Percentiles rank a stretch among this genome's conserved stretches.
These are phyloP conservation scores for Porites lobata DNA, from an alignment of 92 coral and sea anemone genomes.

Conservation along the genomic window DNA sequence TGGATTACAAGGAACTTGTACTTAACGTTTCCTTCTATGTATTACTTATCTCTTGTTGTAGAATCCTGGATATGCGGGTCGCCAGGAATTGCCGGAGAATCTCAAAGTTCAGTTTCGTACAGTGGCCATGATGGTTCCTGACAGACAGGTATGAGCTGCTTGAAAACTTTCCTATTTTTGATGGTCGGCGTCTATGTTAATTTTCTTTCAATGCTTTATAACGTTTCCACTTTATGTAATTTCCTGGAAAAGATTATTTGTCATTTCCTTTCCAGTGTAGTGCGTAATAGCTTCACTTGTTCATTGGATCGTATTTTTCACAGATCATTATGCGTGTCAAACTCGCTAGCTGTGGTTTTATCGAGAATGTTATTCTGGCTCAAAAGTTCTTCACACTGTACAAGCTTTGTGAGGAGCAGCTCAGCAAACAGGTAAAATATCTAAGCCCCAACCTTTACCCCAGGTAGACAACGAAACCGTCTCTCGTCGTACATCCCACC, in stretches of 20 bases:
- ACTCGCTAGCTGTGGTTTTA: conserved; percentile 95
- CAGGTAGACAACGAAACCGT: neutral
- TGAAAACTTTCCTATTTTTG: neutral
- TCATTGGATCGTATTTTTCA: neutral
- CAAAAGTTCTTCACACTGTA: conserved; percentile 92
- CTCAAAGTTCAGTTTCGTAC: conserved; percentile 96
- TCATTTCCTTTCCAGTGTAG: too few species aligned
- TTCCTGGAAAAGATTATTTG: neutral
- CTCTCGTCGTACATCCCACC: neutral
- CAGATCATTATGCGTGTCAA: conserved; percentile 95
- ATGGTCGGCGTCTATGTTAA: neutral
- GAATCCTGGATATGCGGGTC: conserved; percentile 97
- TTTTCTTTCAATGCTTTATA: neutral
- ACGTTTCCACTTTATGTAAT: neutral
- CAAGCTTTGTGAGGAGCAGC: conserved; percentile 95
- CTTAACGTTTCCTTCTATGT: neutral
- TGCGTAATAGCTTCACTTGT: too few species aligned
- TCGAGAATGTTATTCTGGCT: conserved; percentile 92
- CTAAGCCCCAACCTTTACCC: neutral
- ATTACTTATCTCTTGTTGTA: conserved; percentile 20
- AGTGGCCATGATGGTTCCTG: conserved; percentile 97
- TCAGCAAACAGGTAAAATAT: conserved; percentile 80
- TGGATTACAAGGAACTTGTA: neutral
- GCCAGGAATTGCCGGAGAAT: conserved; percentile 94
- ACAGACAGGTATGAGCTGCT: conserved; percentile 75